Percentiles rank a stretch among this genome's conserved stretches.
These are phyloP conservation scores for Rafetus swinhoei DNA, from an alignment of 2,113 vertebrate genomes.

Conservation along the genomic window DNA sequence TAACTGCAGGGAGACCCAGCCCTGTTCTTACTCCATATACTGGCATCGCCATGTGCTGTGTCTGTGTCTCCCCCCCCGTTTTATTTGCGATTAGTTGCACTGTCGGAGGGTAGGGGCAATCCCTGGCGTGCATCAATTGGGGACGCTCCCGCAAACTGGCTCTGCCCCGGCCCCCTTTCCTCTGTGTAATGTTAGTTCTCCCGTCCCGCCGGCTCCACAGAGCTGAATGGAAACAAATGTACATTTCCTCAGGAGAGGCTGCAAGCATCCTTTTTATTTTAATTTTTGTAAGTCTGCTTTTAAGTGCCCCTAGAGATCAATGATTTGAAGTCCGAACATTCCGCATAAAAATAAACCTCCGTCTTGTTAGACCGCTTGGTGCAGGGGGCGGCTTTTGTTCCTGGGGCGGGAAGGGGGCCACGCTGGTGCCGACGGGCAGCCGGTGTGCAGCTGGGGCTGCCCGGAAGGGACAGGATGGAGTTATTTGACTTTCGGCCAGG, in stretches of 20 bases:
- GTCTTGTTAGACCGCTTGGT: neutral
- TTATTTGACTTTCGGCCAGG: neutral
- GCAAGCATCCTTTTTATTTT: neutral
- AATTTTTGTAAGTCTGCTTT: constrained; percentile 28
- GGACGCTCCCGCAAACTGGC: constrained; percentile 53
- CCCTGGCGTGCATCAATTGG: constrained; percentile 24
- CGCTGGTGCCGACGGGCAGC: too few relatives aligned
- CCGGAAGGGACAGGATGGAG: neutral
- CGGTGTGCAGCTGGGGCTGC: rapidly evolving
- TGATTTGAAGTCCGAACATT: constrained; percentile 51
- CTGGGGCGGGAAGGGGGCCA: rapidly evolving
- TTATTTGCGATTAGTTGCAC: neutral
- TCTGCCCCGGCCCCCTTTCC: neutral
- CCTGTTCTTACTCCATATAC: neutral
- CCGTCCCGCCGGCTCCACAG: neutral
- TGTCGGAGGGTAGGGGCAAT: constrained; percentile 1
- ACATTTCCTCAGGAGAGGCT: neutral
- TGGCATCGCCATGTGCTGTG: too few relatives aligned
- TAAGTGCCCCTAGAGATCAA: constrained; percentile 4
- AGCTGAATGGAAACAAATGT: neutral
- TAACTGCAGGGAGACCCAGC: neutral
- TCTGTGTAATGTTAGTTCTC: neutral
- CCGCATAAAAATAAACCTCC: constrained; percentile 45
- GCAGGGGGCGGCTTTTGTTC: neutral
- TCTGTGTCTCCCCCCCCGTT: neutral